Conservation (phyloP, 2,797 vertebrate species). For the Lepilemur septentrionalis region DNA sequence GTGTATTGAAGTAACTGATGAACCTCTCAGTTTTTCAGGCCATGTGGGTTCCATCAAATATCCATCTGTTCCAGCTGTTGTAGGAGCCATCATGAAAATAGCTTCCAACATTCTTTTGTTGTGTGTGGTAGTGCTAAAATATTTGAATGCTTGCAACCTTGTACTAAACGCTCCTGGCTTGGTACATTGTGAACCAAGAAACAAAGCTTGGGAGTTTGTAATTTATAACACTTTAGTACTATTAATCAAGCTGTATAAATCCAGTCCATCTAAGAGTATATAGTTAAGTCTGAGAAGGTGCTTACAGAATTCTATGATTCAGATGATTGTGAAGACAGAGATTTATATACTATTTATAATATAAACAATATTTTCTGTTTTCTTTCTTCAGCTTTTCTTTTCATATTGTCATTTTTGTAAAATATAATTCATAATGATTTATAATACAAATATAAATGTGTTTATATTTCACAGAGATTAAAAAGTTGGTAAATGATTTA, state of each 20-base stretch:
- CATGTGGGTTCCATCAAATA: not conserved
- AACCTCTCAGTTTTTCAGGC: not conserved
- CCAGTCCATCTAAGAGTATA: not conserved
- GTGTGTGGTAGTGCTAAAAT: not conserved
- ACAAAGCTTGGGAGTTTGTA: not conserved
- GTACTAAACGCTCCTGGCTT: not conserved
- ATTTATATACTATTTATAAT: not conserved
- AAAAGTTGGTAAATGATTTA: not conserved
- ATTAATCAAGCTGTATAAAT: not conserved
- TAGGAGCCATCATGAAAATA: not conserved
- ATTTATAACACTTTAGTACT: not conserved
- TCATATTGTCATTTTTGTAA: not conserved
- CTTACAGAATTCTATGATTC: not conserved
- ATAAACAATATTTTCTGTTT: not conserved
- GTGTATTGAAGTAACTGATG: slow-evolving; percentile 28
- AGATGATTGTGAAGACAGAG: not conserved
- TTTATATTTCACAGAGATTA: not conserved
- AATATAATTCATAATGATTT: not conserved
- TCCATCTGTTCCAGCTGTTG: not conserved
- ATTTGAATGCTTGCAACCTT: not conserved
- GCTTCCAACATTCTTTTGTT: not conserved
- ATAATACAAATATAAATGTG: not conserved
- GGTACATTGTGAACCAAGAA: not conserved
- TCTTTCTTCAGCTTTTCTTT: slow-evolving; percentile 2
- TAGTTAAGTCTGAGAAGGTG: not conserved